Evolutionary conservation across 2,888 invertebrate genomes (phyloP).

Genomic region (Dorcus parallelipipedus): DNA sequence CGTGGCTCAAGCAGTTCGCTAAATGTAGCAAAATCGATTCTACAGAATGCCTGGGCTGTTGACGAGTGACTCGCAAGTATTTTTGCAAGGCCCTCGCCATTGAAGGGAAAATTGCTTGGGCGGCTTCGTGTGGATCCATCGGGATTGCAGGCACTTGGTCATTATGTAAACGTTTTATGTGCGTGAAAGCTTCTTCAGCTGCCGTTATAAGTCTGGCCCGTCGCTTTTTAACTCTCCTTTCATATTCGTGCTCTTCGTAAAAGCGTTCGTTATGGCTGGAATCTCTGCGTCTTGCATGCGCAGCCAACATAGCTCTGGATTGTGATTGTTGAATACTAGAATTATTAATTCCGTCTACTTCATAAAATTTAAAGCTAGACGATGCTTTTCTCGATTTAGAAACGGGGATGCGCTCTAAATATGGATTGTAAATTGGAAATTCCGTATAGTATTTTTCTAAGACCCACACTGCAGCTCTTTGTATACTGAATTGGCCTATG

Average conservation of each 20-base stretch:
- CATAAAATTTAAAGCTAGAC: conserved; percentile 93
- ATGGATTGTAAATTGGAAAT: conserved; percentile 96
- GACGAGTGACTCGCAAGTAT: conserved; percentile 90
- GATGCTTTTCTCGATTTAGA: conserved; percentile 76
- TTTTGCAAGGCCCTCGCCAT: conserved; percentile 95
- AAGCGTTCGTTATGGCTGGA: conserved; percentile 96
- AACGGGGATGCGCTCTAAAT: conserved; percentile 85
- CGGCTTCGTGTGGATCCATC: conserved; percentile 94
- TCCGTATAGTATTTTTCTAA: conserved; percentile 94
- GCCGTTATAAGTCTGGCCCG: conserved; percentile 87
- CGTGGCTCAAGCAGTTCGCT: conserved; percentile 87
- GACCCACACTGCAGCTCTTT: conserved; percentile 92
- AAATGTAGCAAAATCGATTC: conserved; percentile 89
- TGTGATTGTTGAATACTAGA: conserved; percentile 64
- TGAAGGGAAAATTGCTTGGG: conserved; percentile 96
- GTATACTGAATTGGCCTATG: conserved; percentile 90
- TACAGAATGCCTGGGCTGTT: conserved; percentile 93
- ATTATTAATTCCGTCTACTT: conserved; percentile 78
- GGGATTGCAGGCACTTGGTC: conserved; percentile 75
- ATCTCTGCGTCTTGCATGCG: conserved; percentile 80
- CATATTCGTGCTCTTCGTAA: conserved; percentile 97
- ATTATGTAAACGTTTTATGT: conserved; percentile 80
- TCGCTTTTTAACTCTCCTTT: conserved; percentile 86
- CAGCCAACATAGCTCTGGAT: conserved; percentile 65
- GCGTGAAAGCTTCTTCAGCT: conserved; percentile 97